Base-by-base conservation (phyloP, 2,888 invertebrate genomes). In the Tinea trinotella region DNA sequence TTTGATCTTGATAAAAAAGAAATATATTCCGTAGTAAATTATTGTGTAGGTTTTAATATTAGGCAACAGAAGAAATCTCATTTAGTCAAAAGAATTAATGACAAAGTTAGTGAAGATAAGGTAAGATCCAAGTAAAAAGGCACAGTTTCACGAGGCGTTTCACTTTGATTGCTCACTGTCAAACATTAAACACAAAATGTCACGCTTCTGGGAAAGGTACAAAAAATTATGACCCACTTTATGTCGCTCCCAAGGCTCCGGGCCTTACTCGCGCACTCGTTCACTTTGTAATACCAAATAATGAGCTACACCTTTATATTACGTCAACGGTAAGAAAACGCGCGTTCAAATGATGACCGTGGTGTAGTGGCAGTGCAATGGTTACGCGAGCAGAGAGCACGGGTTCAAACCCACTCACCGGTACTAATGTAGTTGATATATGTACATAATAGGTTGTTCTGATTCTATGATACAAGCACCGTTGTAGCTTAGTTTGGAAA, bases 211-310 rank as follows among this genome's bases (percentile, higher is more conserved):
- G 48, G 18, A 12, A 48, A 48, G 48, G 48, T 48, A 48, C 48
- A 48, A 48, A 40, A 40, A 48, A 48, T 48, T 48, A 48, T 48
- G 18, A 48, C 48, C 48, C 48, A 48, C 48, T 48, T 48, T 48
- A 19, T 48, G 20, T 48, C 18, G 7, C 48, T 48, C 48, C 40
- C 30, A 40, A 40, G 40, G 40, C 40, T 12, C 2, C 5, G 13
- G 40, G 40, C 40, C 40, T 40, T 6, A 12, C 40, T 40, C 13
- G 40, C 2, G 30, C n/a, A 30, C 13, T 40, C 13, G 15, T 40
- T 40, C 40, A 40, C 40, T 40, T 40, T 40, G 40, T 40, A 40
- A 40, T 40, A 40, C 13, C 7, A 4, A 40, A 40, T 40, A 40
- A 40, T 12, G 40, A 40, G 40, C 40, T 15, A 15, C 40, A 13